Percentiles rank a stretch among this genome's conserved stretches.
Evolutionary conservation across 2,113 vertebrate genomes (phyloP).

Genomic region (Scartelaos histophorus): DNA sequence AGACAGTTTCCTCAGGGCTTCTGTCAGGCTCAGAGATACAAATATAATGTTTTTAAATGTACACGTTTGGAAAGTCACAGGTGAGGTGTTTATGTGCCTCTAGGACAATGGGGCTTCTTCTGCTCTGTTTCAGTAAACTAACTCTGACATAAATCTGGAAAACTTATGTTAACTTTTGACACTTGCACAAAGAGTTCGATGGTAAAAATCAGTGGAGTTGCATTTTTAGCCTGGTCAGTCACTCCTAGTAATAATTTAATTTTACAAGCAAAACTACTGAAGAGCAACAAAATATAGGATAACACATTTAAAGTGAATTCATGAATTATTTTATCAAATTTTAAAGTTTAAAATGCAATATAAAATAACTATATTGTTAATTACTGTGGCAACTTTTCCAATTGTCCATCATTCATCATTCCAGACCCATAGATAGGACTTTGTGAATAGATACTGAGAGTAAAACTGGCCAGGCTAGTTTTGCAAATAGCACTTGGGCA

Average conservation of each 20-base stretch:
- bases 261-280: neutral
- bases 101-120: slow-evolving; percentile 52
- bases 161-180: slow-evolving; percentile 39
- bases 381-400: too few species aligned
- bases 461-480: neutral
- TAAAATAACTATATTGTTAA: too few species aligned
- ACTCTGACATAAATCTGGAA: slow-evolving; percentile 54
- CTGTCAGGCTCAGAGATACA: slow-evolving; percentile 72
- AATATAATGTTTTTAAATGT: slow-evolving; percentile 57
- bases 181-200: slow-evolving; percentile 28
- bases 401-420: too few species aligned
- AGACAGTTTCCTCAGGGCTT: slow-evolving; percentile 68
- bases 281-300: too few species aligned
- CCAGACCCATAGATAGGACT: neutral
- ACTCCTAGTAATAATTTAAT: neutral
- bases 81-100: slow-evolving; percentile 61
- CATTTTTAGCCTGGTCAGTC: neutral
- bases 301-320: too few species aligned
- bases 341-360: too few species aligned
- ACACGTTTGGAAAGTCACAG: slow-evolving; percentile 62
- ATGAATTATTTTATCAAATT: too few species aligned
- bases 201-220: slow-evolving; percentile 7
- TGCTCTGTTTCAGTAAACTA: slow-evolving; percentile 19
- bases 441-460: neutral
- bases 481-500: slow-evolving; percentile 12